Conservation (phyloP, 1,140 invertebrate species). For the Hestina assimilis region DNA sequence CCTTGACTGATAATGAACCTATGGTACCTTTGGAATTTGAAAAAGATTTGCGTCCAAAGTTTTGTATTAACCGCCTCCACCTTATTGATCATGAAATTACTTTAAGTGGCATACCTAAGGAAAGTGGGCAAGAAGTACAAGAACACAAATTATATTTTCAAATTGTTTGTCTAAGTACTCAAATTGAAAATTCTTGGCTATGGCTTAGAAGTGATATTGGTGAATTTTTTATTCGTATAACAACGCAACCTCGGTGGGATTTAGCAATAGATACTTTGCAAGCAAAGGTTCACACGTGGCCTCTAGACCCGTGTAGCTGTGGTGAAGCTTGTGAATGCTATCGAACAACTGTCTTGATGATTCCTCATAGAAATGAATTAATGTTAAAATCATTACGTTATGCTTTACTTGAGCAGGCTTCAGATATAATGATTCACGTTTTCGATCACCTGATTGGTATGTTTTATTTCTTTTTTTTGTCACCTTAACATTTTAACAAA, state of each 20-base stretch:
- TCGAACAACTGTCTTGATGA: conserved; percentile 51
- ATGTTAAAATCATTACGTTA: conserved; percentile 60
- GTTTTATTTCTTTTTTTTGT: conserved; percentile 7
- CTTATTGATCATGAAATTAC: conserved; percentile 60
- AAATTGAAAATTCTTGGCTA: conserved; percentile 57
- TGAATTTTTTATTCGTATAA: conserved; percentile 64
- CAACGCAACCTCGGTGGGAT: conserved; percentile 61
- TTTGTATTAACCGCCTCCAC: conserved; percentile 52
- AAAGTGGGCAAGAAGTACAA: conserved; percentile 46
- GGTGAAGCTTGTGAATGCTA: conserved; percentile 65
- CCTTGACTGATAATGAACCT: conserved; percentile 60
- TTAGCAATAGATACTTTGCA: conserved; percentile 57
- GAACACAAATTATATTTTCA: conserved; percentile 61
- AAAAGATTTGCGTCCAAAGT: conserved; percentile 36
- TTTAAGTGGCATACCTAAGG: conserved; percentile 50
- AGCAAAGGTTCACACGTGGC: conserved; percentile 50
- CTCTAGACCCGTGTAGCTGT: conserved; percentile 60
- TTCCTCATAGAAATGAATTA: conserved; percentile 62
- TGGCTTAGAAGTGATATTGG: conserved; percentile 62
- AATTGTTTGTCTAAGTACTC: conserved; percentile 58
- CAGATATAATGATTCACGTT: conserved; percentile 55
- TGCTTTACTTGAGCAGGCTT: conserved; percentile 55
- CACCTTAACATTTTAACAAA: background rate
- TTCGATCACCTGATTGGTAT: conserved; percentile 61
- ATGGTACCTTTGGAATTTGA: conserved; percentile 48